phyloP scores from a whole-genome alignment of 2,888 invertebrate species.

The Philaethria dido region DNA sequence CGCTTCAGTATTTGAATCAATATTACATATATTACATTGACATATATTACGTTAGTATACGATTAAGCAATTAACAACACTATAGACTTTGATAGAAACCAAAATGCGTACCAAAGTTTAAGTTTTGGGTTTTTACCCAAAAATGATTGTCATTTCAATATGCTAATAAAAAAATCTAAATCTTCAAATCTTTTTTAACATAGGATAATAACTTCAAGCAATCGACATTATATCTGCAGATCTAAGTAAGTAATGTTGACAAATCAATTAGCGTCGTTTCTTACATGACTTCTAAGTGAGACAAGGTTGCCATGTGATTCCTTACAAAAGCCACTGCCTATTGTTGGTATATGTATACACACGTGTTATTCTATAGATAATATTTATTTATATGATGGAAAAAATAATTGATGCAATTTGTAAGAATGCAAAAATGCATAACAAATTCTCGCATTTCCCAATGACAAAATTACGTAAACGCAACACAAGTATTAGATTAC shows the following conservation, averaged over 20 bases:
- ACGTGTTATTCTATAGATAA: not conserved
- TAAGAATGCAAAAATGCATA: too few relatives aligned
- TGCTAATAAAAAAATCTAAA: not conserved
- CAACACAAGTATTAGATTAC: too few relatives aligned
- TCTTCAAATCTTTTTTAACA: not conserved
- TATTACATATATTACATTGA: too few relatives aligned
- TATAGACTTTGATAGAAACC: too few relatives aligned
- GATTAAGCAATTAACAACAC: too few relatives aligned
- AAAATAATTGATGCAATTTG: not conserved
- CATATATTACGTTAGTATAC: too few relatives aligned
- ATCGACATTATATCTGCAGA: not conserved
- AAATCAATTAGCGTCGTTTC: slow-evolving; percentile 33
- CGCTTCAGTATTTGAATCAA: too few relatives aligned
- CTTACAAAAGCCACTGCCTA: slow-evolving; percentile 18
- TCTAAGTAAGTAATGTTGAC: slow-evolving; percentile 1
- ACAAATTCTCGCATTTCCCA: too few relatives aligned
- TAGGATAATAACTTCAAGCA: not conserved
- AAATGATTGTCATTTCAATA: not conserved
- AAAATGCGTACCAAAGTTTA: too few relatives aligned
- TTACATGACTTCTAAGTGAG: slow-evolving; percentile 24
- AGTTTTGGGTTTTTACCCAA: not conserved
- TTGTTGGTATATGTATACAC: not conserved
- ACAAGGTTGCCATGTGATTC: slow-evolving; percentile 29
- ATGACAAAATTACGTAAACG: too few relatives aligned
- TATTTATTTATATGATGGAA: not conserved